phyloP scores from a whole-genome alignment of 2,113 vertebrate species.

The Chlamydotis undulata region DNA sequence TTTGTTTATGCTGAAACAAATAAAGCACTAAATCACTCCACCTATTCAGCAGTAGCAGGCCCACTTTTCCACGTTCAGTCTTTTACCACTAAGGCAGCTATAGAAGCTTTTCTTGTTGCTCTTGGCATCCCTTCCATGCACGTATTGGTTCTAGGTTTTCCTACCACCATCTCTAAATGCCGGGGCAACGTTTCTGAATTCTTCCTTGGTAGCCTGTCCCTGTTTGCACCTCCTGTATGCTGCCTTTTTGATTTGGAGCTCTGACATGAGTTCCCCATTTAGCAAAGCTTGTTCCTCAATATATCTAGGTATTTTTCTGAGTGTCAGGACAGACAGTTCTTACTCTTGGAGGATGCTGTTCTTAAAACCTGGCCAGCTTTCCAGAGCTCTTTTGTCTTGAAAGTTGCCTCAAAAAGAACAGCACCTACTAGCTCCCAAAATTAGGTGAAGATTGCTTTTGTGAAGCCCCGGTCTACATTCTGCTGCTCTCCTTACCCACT shows the following conservation, averaged over 20 bases:
- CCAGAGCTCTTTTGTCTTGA: neutral
- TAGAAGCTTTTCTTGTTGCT: neutral
- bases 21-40: neutral
- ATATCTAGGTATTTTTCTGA: neutral
- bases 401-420: neutral
- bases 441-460: neutral
- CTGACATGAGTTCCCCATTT: neutral
- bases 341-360: neutral
- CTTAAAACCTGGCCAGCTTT: neutral
- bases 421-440: neutral
- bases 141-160: neutral
- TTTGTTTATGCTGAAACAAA: neutral
- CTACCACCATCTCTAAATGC: neutral
- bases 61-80: neutral
- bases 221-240: neutral
- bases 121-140: neutral
- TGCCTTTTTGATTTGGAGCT: neutral
- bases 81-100: neutral
- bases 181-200: neutral
- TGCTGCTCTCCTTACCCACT: neutral
- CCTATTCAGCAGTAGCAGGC: neutral
- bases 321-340: neutral
- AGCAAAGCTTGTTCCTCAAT: neutral
- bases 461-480: neutral
- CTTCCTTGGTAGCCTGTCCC: neutral